Evolutionary conservation across 2,113 vertebrate genomes (phyloP), one percentile per base, ranked within the genome.

Genomic region (Agapornis roseicollis): DNA sequence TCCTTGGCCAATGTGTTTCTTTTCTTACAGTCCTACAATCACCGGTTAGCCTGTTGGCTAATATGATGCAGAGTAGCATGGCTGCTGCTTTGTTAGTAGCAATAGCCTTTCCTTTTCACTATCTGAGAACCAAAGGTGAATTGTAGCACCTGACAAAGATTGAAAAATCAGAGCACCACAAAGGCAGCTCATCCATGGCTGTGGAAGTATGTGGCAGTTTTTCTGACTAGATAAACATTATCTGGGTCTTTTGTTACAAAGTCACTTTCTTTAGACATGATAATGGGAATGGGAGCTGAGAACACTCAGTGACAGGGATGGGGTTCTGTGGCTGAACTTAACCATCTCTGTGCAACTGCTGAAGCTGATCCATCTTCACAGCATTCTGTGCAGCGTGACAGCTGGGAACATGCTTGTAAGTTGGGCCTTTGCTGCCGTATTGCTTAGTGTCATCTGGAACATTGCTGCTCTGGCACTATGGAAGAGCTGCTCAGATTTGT

Each of bases 231-330:
- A 24, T 27, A 6, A 20, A 5, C 2, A 6, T 44, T 58, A 2
- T 19, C 55, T 68, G 46, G 69, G 18, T 74, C 76, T 85, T 1
- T 1, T 4, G 72, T 47, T 76, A 19, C 17, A 1, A 55, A 78
- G 60, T 31, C 44, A 31, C 11, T 25, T 27, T 1, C 15, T 37
- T 13, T 3, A 50, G 44, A 42, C 0, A 4, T 4, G 64, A 7
- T 66, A 11, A 3, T 1, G 24, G 63, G 23, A 76, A 33, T 0
- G n/a, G 46, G 8, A 44, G 16, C 53, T 7, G 22, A 2, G 46
- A 2, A 2, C 0, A 0, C 3, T 19, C 12, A 19, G 72, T 1
- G 56, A 6, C 80, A 53, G 70, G 28, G 46, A 0, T 17, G 31
- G 33, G 4, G 7, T 63, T 46, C 19, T 78, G 85, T 63, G 68